Evolutionary conservation across 2,113 vertebrate genomes (phyloP).

Genomic region (Ornithorhynchus anatinus): DNA sequence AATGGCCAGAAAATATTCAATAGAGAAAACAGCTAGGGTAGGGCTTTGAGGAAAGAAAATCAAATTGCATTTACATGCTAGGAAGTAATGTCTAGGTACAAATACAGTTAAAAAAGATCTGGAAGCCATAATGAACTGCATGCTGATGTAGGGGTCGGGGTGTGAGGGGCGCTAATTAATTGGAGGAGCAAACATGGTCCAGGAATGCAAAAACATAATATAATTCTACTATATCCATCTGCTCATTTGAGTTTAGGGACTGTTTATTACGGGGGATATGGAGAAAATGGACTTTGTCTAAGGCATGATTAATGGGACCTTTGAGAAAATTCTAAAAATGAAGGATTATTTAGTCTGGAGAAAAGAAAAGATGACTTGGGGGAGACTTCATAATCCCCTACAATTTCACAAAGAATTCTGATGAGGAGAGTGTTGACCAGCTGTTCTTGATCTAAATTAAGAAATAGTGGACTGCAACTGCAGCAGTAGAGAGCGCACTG

Average conservation of each 20-base stretch:
- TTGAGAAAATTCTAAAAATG: not conserved
- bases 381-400: not conserved
- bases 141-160: not conserved
- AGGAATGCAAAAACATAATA: not conserved
- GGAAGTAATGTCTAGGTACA: not conserved
- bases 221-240: too few species aligned
- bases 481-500: not conserved
- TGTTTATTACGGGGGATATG: too few species aligned
- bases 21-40: too few species aligned
- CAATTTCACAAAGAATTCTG: not conserved
- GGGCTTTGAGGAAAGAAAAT: too few species aligned
- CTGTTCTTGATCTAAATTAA: slow-evolving; percentile 4
- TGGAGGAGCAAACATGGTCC: not conserved
- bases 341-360: not conserved
- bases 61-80: too few species aligned
- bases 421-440: not conserved
- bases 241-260: too few species aligned
- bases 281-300: too few species aligned
- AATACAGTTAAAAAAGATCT: not conserved
- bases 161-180: too few species aligned
- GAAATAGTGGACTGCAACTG: not conserved
- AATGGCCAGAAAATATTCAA: too few species aligned
- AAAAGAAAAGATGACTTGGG: not conserved
- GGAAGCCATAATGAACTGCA: not conserved
- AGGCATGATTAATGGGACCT: too few species aligned